Conservation (phyloP, 2,113 vertebrate species). For the Spermophilus dauricus region DNA sequence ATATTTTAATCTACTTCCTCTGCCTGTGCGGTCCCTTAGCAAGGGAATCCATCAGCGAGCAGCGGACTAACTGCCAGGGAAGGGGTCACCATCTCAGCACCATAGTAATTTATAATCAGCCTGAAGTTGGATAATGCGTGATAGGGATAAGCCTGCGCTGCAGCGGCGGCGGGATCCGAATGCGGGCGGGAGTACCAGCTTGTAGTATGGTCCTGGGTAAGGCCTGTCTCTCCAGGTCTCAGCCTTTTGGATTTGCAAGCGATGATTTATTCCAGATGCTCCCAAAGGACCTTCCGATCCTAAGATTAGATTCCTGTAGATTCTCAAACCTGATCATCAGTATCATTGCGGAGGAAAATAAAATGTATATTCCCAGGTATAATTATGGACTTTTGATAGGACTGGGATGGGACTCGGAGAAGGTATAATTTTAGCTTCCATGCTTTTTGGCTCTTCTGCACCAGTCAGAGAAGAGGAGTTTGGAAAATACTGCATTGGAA, state of each 20-base stretch:
- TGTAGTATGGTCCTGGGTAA: background rate
- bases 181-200: too few species aligned
- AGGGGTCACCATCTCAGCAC: background rate
- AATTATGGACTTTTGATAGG: background rate
- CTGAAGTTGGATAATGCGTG: background rate
- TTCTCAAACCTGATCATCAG: background rate
- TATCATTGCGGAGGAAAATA: background rate
- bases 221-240: background rate
- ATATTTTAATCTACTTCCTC: conserved; percentile 78
- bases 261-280: background rate
- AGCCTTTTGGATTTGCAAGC: background rate
- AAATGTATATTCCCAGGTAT: background rate
- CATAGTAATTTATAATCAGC: conserved; percentile 59
- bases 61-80: background rate
- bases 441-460: background rate
- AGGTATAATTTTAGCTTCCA: background rate
- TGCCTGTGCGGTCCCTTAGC: conserved; percentile 56
- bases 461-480: background rate
- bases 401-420: background rate
- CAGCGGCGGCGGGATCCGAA: background rate
- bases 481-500: background rate
- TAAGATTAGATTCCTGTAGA: background rate
- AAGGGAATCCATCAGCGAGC: conserved; percentile 45
- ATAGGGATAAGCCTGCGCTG: background rate
- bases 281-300: background rate